Conservation (phyloP, 2,888 invertebrate genomes). For the Pyralis farinalis region DNA sequence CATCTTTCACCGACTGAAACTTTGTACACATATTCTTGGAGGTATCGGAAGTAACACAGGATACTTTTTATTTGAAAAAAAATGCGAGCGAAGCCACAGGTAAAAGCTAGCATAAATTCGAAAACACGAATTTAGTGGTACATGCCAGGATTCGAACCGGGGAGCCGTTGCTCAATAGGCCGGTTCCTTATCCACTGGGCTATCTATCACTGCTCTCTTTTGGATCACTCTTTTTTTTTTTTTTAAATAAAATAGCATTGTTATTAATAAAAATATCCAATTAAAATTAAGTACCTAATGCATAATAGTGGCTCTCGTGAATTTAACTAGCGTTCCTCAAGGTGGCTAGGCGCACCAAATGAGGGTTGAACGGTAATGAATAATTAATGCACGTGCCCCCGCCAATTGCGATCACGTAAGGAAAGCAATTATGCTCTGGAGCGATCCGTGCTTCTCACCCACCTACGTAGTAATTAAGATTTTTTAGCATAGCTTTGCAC, state of each 20-base stretch:
- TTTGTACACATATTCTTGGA: too few relatives aligned
- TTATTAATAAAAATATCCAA: conserved; percentile 19
- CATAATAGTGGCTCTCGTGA: conserved; percentile 52
- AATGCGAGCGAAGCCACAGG: too few relatives aligned
- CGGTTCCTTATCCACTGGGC: too few relatives aligned
- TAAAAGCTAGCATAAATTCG: too few relatives aligned
- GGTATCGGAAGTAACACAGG: too few relatives aligned
- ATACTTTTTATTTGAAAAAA: too few relatives aligned
- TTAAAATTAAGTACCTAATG: conserved; percentile 54
- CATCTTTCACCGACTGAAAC: too few relatives aligned
- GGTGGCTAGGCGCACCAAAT: conserved; percentile 42
- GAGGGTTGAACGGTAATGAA: conserved; percentile 70
- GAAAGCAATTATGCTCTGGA: conserved; percentile 56
- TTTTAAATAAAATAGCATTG: neutral
- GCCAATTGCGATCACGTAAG: conserved; percentile 76
- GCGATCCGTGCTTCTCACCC: conserved; percentile 22
- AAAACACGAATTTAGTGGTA: too few relatives aligned
- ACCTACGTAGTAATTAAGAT: conserved; percentile 23
- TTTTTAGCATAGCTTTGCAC: neutral
- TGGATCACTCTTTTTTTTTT: too few relatives aligned
- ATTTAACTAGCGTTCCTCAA: conserved; percentile 69
- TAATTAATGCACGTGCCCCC: conserved; percentile 72
- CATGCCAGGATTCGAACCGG: too few relatives aligned
- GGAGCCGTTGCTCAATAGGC: too few relatives aligned
- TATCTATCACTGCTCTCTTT: too few relatives aligned